Base-by-base conservation (phyloP, 2,888 invertebrate species). In the Lasiommata megera region DNA sequence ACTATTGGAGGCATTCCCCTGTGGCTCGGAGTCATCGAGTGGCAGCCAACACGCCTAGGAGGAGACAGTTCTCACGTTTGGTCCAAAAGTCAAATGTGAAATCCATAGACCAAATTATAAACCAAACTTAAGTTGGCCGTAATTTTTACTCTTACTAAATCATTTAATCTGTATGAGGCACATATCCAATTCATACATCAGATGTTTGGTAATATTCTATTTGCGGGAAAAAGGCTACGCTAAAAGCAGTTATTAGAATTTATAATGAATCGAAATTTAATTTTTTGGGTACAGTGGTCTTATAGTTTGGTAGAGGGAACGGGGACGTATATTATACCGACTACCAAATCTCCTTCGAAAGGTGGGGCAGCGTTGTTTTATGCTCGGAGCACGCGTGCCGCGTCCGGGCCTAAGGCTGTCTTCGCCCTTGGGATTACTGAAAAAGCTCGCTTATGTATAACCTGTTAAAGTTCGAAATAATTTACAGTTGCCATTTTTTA, bases 1-100 rank as follows among this genome's bases (percentile, higher is more conserved):
- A 85, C 79, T 79, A 76, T 80, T 74, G 79, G 82, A 84, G 85
- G 84, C 84, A 84, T 81, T 80, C 79, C 80, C 82, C 77, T 76
- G 76, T 71, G 71, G 71, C 65, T 31, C 68, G 14, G 28, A 71
- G 68, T 1, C 46, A 11, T 31, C 64, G 67, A 46, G 46, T 31
- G 29, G 16, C 28, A 16, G 14, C 2, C 9, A 12, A 17, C 6
- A 12, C 14, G 31, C 16, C 16, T 0, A 31, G 14, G 46, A 46
- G 46, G 31, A 3, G 46, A 46, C 11, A 43, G 6, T 23, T 11
- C 9, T 1, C 23, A 12, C 14, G 12, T n/a, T n/a, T n/a, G 12
- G 36, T 1, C 23, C 23, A 23, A 5, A 23, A n/a, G n/a, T n/a
- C n/a, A n/a, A n/a, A n/a, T n/a, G n/a, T n/a, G n/a, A n/a, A n/a